These are phyloP conservation scores for Daphoenositta chrysoptera DNA, from an alignment of 2,113 vertebrate genomes.

Conservation along the genomic window DNA sequence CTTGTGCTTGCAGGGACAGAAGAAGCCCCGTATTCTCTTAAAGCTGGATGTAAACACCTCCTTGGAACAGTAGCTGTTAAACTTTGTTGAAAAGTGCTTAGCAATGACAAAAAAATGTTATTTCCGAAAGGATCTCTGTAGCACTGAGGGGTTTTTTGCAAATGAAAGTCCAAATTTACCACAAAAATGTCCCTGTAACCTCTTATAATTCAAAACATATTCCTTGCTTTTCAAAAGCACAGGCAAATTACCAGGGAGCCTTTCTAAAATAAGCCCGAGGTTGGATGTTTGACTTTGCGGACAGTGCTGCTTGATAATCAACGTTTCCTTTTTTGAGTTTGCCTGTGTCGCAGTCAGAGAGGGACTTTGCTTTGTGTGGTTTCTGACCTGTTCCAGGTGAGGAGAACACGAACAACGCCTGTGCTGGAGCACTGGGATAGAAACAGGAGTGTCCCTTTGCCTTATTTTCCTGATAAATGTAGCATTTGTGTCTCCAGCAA, in stretches of 20 bases:
- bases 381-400: background rate
- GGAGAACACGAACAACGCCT: accelerated
- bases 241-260: conserved; percentile 67
- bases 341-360: background rate
- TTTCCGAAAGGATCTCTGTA: conserved; percentile 49
- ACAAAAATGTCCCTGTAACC: conserved; percentile 87
- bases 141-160: conserved; percentile 18
- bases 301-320: conserved; percentile 54
- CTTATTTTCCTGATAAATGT: background rate
- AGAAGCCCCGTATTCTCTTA: background rate
- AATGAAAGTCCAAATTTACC: conserved; percentile 81
- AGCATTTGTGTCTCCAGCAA: background rate
- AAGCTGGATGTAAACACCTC: conserved; percentile 26
- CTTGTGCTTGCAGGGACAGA: background rate
- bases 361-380: background rate
- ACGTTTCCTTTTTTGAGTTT: background rate
- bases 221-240: conserved; percentile 79
- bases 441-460: background rate
- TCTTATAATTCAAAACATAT: conserved; percentile 88
- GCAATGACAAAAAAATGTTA: conserved; percentile 66
- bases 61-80: conserved; percentile 45
- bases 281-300: conserved; percentile 70
- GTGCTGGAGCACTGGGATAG: background rate
- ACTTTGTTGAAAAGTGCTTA: conserved; percentile 53
- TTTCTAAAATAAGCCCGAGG: conserved; percentile 76